Percentiles rank a stretch among this genome's conserved stretches.
Conservation (phyloP, 2,888 invertebrate species). For the Aphidoletes aphidimyza region DNA sequence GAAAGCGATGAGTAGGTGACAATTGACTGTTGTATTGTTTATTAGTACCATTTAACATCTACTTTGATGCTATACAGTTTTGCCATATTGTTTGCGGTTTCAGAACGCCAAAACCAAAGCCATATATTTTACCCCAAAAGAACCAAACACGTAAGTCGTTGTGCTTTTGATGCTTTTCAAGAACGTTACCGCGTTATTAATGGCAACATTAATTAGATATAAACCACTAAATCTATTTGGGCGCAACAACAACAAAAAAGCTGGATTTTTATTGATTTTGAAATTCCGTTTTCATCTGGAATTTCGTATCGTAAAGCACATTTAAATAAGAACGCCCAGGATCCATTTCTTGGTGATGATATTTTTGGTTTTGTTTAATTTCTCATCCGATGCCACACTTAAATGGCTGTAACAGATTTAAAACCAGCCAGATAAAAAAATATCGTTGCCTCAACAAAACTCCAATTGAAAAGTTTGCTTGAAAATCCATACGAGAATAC, state of each 20-base stretch:
- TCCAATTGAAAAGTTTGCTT: no score
- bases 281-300: not conserved
- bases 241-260: not conserved
- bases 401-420: no score
- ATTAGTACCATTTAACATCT: conserved; percentile 34
- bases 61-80: conserved; percentile 31
- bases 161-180: not conserved
- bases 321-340: not conserved
- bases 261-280: not conserved
- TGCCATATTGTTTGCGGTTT: conserved; percentile 26
- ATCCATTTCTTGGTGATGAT: not conserved
- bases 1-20: not conserved
- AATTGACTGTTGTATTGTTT: conserved; percentile 37
- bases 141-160: no score
- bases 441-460: no score
- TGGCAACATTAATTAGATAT: conserved; percentile 34
- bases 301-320: not conserved
- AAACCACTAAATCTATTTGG: conserved; percentile 23
- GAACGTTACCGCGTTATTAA: conserved; percentile 33
- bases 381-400: no score
- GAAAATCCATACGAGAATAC: no score
- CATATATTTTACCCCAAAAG: not conserved
- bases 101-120: no score
- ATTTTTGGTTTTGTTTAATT: no score
- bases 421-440: no score